A percentile compares a stretch with the other conserved stretches of the same genome.
Conservation (phyloP, 2,113 vertebrate species). For the Mus musculus region GRCm39 chr13:22425001-22425500, state of each 20-base stretch:
- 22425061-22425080: background rate
- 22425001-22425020: background rate
- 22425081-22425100: background rate
- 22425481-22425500: background rate
- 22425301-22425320: background rate
- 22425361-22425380: background rate
- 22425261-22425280: background rate
- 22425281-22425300: background rate
- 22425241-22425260: background rate
- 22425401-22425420: background rate
- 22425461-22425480: background rate
- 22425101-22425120: background rate
- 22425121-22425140: background rate
- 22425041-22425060: background rate
- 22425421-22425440: background rate
- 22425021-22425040: background rate
- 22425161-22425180: background rate
- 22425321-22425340: background rate
- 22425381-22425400: too few relatives aligned
- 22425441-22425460: background rate
- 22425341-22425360: background rate
- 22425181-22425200: background rate
- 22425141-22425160: background rate
- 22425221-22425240: background rate
- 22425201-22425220: background rate